These are phyloP conservation scores for Euschistus heros DNA, from an alignment of 1,140 invertebrate genomes.

Conservation along the genomic window DNA sequence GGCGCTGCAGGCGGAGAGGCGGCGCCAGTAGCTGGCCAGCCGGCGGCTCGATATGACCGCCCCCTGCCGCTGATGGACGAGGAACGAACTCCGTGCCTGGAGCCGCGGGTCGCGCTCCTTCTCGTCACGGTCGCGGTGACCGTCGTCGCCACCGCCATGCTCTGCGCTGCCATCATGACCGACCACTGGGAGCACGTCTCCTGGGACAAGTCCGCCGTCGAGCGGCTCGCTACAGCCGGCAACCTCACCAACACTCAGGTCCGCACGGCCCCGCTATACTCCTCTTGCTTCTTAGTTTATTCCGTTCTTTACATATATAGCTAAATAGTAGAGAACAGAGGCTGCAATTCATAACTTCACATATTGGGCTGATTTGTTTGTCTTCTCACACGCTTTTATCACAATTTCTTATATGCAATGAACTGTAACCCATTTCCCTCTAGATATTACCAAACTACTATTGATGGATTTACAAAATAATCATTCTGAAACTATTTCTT, in stretches of 20 bases:
- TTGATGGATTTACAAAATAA: too few relatives aligned
- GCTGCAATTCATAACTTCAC: too few relatives aligned
- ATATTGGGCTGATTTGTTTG: too few relatives aligned
- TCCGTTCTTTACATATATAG: too few relatives aligned
- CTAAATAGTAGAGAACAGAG: too few relatives aligned
- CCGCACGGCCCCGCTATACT: slow-evolving; percentile 5
- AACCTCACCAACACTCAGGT: slow-evolving; percentile 33
- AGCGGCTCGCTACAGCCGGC: background rate
- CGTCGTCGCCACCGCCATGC: slow-evolving; percentile 55
- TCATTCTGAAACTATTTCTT: too few relatives aligned
- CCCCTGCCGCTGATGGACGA: slow-evolving; percentile 4
- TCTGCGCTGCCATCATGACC: slow-evolving; percentile 71
- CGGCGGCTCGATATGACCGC: slow-evolving; percentile 5
- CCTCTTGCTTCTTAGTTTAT: too few relatives aligned
- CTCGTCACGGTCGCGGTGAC: slow-evolving; percentile 42
- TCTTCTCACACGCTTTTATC: too few relatives aligned
- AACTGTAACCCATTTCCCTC: too few relatives aligned
- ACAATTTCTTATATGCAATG: too few relatives aligned
- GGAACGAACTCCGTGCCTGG: slow-evolving; percentile 13
- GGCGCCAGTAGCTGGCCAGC: slow-evolving; percentile 2
- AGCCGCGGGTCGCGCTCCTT: slow-evolving; percentile 27
- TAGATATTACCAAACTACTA: too few relatives aligned
- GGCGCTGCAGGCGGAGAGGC: background rate
- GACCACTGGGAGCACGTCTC: slow-evolving; percentile 74
- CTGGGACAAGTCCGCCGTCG: slow-evolving; percentile 46